Evolutionary conservation across 1,140 invertebrate species (phyloP).

Genomic region (Solen grandis): DNA sequence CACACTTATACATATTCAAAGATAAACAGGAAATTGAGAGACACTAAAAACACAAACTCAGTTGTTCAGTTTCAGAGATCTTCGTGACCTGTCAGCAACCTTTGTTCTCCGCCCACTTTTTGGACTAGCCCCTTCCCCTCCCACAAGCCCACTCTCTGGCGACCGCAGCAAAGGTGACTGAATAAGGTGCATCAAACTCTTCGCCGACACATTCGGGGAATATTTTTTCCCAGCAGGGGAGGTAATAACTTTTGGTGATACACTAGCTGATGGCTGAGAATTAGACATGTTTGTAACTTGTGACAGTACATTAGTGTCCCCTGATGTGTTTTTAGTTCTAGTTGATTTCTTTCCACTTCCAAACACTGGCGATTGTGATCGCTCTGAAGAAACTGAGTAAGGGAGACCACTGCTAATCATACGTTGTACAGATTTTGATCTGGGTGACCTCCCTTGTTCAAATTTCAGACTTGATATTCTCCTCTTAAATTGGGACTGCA

Average conservation of each 20-base stretch:
- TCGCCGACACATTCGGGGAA: conserved; percentile 68
- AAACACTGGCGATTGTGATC: conserved; percentile 61
- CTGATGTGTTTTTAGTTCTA: conserved; percentile 6
- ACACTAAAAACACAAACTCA: too few species aligned
- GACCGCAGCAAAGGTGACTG: conserved; percentile 68
- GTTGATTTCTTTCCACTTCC: conserved; percentile 44
- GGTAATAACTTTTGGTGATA: conserved; percentile 25
- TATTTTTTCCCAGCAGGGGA: conserved; percentile 59
- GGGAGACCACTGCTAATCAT: neutral
- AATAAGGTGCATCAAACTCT: conserved; percentile 71
- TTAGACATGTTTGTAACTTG: conserved; percentile 8
- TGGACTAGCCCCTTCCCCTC: neutral
- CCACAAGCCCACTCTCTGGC: neutral
- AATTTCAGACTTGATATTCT: too few species aligned
- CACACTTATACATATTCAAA: too few species aligned
- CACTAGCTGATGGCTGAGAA: neutral
- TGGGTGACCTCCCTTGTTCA: too few species aligned
- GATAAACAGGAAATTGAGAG: too few species aligned
- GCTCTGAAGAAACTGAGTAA: neutral
- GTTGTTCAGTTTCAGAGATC: conserved; percentile 63
- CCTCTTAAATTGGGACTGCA: too few species aligned
- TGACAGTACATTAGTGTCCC: neutral
- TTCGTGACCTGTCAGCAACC: conserved; percentile 42
- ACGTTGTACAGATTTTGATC: neutral
- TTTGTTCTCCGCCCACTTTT: conserved; percentile 9